Conservation (phyloP, 2,888 invertebrate species). For the Charanyca ferruginea region DNA sequence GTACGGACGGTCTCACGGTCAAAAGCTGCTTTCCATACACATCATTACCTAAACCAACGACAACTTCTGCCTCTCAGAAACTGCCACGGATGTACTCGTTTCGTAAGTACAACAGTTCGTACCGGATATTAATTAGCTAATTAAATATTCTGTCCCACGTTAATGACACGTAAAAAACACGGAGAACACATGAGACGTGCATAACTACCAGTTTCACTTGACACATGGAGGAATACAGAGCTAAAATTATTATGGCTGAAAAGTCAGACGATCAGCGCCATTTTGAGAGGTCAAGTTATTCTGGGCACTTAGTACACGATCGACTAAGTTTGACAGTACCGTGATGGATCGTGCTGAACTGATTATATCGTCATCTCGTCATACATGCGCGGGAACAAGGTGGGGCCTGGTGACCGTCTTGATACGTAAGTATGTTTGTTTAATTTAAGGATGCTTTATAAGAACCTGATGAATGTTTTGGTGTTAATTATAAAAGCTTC, state of each 20-base stretch:
- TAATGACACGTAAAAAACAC: conserved; percentile 70
- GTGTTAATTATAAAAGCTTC: too few species aligned
- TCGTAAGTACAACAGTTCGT: conserved; percentile 48
- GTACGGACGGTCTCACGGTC: conserved; percentile 15
- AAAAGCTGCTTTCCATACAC: conserved; percentile 22
- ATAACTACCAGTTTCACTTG: not conserved
- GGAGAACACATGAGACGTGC: conserved; percentile 62
- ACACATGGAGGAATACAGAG: not conserved
- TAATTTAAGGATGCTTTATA: conserved; percentile 17
- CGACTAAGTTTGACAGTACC: conserved; percentile 76
- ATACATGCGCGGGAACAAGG: conserved; percentile 44
- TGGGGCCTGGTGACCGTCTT: conserved; percentile 19
- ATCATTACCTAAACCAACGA: conserved; percentile 26
- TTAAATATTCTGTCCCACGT: conserved; percentile 72
- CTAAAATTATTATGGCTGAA: not conserved
- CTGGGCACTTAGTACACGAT: conserved; percentile 65
- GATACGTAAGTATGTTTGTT: conserved; percentile 16
- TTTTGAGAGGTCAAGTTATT: conserved; percentile 13
- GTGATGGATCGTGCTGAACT: conserved; percentile 79
- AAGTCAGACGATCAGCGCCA: conserved; percentile 6
- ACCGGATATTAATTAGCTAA: conserved; percentile 70
- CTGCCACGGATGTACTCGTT: conserved; percentile 50
- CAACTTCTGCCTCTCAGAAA: conserved; percentile 26
- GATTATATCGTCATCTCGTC: conserved; percentile 73
- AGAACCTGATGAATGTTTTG: not conserved